Evolutionary conservation across 2,888 invertebrate genomes (phyloP).

Genomic region (Mycalesis mineus): DNA sequence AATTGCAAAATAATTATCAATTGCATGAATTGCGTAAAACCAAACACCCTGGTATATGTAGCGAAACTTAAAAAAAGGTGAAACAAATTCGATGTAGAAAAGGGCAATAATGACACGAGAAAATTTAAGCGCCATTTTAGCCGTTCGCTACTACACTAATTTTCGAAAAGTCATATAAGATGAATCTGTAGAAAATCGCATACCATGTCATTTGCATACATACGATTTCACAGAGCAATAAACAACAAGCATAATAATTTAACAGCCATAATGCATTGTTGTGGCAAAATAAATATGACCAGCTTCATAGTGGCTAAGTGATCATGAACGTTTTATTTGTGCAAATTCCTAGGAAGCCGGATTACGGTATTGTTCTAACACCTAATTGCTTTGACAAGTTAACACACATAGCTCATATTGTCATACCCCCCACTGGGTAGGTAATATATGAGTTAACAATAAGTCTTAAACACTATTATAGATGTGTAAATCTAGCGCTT

Average conservation of each 20-base stretch:
- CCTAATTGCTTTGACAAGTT: not conserved
- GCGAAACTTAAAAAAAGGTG: no score
- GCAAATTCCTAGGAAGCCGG: not conserved
- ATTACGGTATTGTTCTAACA: not conserved
- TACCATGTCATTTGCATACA: constrained; percentile 55
- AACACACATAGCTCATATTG: no score
- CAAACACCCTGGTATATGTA: no score
- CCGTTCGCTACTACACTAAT: constrained; percentile 35
- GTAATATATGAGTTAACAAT: no score
- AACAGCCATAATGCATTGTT: not conserved
- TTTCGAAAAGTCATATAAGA: constrained; percentile 43
- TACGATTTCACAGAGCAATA: constrained; percentile 19
- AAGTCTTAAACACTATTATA: no score
- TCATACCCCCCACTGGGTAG: no score
- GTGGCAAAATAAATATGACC: constrained; percentile 4
- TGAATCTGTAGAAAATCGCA: constrained; percentile 50
- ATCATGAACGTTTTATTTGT: not conserved
- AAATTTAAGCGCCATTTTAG: constrained; percentile 44
- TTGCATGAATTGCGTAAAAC: no score
- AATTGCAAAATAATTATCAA: no score
- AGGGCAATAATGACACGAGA: not conserved
- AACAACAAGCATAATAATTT: constrained; percentile 7
- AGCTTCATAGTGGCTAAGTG: not conserved
- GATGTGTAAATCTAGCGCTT: no score
- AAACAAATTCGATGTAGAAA: no score